Evolutionary conservation across 2,888 invertebrate species (phyloP).

Genomic region (Tinea trinotella): DNA sequence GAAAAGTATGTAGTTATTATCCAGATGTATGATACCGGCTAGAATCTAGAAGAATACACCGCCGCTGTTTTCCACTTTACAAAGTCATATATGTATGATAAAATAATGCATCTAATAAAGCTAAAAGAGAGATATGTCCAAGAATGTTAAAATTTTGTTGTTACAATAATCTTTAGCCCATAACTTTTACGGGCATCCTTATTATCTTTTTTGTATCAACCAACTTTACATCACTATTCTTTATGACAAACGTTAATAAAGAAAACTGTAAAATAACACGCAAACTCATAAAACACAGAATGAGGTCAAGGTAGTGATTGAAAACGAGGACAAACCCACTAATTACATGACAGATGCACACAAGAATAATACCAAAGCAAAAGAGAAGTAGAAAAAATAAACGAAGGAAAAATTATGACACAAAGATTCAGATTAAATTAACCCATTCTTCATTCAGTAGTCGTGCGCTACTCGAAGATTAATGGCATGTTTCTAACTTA

Average conservation of each 20-base stretch:
- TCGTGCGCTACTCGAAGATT: background rate
- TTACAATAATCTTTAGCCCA: too few relatives aligned
- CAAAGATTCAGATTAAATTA: background rate
- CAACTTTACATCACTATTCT: background rate
- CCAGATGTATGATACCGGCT: too few relatives aligned
- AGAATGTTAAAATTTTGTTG: too few relatives aligned
- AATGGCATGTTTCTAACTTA: background rate
- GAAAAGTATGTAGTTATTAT: too few relatives aligned
- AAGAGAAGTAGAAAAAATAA: conserved; percentile 17
- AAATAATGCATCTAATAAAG: too few relatives aligned
- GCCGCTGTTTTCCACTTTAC: too few relatives aligned
- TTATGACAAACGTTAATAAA: conserved; percentile 34
- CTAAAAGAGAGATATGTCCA: too few relatives aligned
- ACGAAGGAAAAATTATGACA: background rate
- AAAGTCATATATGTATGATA: too few relatives aligned
- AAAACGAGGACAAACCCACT: conserved; percentile 55
- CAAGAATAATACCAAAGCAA: conserved; percentile 33
- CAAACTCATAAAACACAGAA: conserved; percentile 52
- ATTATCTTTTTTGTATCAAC: background rate
- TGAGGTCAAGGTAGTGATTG: conserved; percentile 61
- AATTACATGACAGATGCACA: conserved; percentile 47
- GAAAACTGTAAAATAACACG: conserved; percentile 43
- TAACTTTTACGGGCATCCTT: background rate
- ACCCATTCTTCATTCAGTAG: background rate
- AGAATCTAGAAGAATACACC: too few relatives aligned